These are phyloP conservation scores for Atrina japonica DNA, from an alignment of 2,888 invertebrate species.

Conservation along the genomic window DNA sequence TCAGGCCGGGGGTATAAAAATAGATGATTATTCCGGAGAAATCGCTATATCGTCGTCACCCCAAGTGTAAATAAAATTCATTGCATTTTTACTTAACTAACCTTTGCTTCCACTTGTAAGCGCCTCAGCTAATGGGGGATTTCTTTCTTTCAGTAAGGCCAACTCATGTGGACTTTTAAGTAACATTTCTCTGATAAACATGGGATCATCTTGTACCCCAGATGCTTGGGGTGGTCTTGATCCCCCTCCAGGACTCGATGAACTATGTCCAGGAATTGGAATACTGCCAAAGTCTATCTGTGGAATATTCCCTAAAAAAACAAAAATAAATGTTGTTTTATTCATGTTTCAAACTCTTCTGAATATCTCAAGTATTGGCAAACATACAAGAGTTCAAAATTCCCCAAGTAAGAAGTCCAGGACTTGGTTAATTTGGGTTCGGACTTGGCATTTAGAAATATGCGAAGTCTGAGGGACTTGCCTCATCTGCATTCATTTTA, in stretches of 20 bases:
- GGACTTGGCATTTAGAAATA: too few relatives aligned
- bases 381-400: too few relatives aligned
- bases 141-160: conserved; percentile 94
- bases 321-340: too few relatives aligned
- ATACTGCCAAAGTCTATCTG: conserved; percentile 93
- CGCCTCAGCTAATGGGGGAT: conserved; percentile 95
- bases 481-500: too few relatives aligned
- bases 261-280: conserved; percentile 84
- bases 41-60: not conserved
- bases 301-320: conserved; percentile 53
- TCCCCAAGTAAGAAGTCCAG: too few relatives aligned
- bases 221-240: conserved; percentile 29
- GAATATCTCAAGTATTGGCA: too few relatives aligned
- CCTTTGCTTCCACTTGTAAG: conserved; percentile 90
- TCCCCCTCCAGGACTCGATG: conserved; percentile 10
- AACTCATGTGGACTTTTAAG: conserved; percentile 93
- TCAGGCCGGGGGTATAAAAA: too few relatives aligned
- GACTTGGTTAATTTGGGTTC: too few relatives aligned
- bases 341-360: too few relatives aligned
- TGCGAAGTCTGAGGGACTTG: too few relatives aligned
- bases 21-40: not conserved
- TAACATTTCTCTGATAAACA: conserved; percentile 73
- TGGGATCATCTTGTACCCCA: conserved; percentile 65
- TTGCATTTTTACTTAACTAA: conserved; percentile 49
- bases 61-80: not conserved